These are phyloP conservation scores for Tryphoninae sp. DNA, from an alignment of 2,888 invertebrate genomes.

Conservation along the genomic window DNA sequence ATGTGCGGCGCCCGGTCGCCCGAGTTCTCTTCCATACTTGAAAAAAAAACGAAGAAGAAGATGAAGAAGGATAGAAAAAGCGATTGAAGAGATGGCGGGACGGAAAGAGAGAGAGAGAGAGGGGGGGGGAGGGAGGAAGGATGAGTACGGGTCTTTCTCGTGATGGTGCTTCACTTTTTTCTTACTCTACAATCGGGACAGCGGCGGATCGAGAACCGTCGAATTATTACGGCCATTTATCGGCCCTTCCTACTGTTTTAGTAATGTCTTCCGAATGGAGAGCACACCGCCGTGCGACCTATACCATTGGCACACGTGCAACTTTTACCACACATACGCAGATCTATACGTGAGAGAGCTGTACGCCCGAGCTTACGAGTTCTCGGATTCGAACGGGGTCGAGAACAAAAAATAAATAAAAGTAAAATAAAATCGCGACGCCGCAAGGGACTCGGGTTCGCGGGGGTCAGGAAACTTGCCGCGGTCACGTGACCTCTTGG, in stretches of 20 bases:
- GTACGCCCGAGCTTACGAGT: slow-evolving; percentile 27
- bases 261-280: slow-evolving; percentile 74
- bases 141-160: slow-evolving; percentile 50
- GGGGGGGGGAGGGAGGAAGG: slow-evolving; percentile 29
- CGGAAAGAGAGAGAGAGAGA: slow-evolving; percentile 8
- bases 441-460: slow-evolving; percentile 5
- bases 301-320: slow-evolving; percentile 57
- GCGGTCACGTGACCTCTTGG: slow-evolving; percentile 14
- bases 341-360: slow-evolving; percentile 47
- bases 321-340: slow-evolving; percentile 44
- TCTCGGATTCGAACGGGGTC: not conserved
- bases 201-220: slow-evolving; percentile 66
- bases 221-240: slow-evolving; percentile 79
- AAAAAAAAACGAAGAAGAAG: not conserved
- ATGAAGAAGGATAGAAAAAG: slow-evolving; percentile 41
- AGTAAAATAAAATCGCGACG: slow-evolving; percentile 43
- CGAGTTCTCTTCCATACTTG: slow-evolving; percentile 35
- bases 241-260: slow-evolving; percentile 76
- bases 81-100: slow-evolving; percentile 8
- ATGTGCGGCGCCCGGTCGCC: slow-evolving; percentile 68
- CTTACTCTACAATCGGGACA: slow-evolving; percentile 78
- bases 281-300: slow-evolving; percentile 46
- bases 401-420: slow-evolving; percentile 20
- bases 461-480: slow-evolving; percentile 31
- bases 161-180: slow-evolving; percentile 65